A percentile compares a stretch with the other conserved stretches of the same genome.
Evolutionary conservation across 2,797 vertebrate genomes (phyloP).

Genomic region (Pipistrellus pipistrellus): DNA sequence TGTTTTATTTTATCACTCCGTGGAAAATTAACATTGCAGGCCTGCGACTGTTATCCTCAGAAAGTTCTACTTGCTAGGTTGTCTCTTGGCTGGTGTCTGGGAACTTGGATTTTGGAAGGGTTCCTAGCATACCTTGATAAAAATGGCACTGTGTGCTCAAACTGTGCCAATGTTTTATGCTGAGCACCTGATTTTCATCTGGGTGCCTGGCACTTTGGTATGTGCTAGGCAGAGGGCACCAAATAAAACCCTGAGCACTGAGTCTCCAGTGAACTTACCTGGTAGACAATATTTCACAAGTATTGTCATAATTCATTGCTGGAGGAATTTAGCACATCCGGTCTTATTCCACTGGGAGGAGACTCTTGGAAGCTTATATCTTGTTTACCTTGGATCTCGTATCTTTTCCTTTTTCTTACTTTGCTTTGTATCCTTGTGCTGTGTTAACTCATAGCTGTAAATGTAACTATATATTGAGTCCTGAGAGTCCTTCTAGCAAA

Average conservation of each 20-base stretch:
- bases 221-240: not conserved
- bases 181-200: conserved; percentile 2
- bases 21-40: conserved; percentile 22
- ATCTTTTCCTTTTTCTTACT: conserved; percentile 44
- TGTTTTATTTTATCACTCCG: conserved; percentile 29
- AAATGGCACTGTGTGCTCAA: not conserved
- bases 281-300: not conserved
- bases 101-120: conserved; percentile 44
- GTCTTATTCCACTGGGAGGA: not conserved
- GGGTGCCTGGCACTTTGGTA: not conserved
- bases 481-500: not conserved
- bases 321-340: not conserved
- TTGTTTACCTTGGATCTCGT: not conserved
- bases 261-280: conserved; percentile 18
- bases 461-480: not conserved
- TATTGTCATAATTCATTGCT: not conserved
- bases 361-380: not conserved
- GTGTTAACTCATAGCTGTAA: conserved; percentile 26
- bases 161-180: conserved; percentile 9
- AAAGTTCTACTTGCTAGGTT: not conserved
- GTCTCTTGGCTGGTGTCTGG: not conserved
- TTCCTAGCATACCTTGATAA: not conserved
- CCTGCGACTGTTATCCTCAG: not conserved
- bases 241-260: not conserved
- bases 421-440: conserved; percentile 41